Evolutionary conservation across 1,140 invertebrate genomes (phyloP).

Genomic region (Thaumatotibia leucotreta): DNA sequence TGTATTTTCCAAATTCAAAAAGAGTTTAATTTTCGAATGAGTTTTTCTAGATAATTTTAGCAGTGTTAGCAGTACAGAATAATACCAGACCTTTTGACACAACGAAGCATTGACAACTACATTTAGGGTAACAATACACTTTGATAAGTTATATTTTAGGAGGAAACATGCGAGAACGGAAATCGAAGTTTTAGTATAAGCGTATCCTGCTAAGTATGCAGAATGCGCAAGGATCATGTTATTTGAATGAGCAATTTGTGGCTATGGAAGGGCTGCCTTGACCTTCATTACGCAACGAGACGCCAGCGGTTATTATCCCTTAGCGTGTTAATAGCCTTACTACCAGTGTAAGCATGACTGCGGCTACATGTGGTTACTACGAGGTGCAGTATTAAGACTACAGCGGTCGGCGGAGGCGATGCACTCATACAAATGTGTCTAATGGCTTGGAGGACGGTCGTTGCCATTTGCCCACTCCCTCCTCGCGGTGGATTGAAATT

Average conservation of each 20-base stretch:
- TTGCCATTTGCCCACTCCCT: slow-evolving; percentile 24
- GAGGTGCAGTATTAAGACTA: neutral
- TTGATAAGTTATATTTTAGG: too few species aligned
- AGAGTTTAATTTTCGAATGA: too few species aligned
- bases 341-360: slow-evolving; percentile 28
- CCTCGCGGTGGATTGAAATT: neutral
- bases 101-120: too few species aligned
- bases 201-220: too few species aligned
- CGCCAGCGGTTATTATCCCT: neutral
- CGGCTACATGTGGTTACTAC: neutral
- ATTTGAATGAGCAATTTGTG: neutral
- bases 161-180: too few species aligned
- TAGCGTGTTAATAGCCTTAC: neutral
- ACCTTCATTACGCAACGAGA: slow-evolving; percentile 14
- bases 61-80: too few species aligned
- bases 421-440: neutral
- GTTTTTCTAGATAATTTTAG: too few species aligned
- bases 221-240: neutral
- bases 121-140: too few species aligned
- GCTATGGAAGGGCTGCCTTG: slow-evolving; percentile 12
- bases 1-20: too few species aligned
- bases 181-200: too few species aligned
- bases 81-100: too few species aligned
- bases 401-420: neutral
- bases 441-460: slow-evolving; percentile 34